phyloP scores from a whole-genome alignment of 2,888 invertebrate species.

The Sinotaia quadrata region DNA sequence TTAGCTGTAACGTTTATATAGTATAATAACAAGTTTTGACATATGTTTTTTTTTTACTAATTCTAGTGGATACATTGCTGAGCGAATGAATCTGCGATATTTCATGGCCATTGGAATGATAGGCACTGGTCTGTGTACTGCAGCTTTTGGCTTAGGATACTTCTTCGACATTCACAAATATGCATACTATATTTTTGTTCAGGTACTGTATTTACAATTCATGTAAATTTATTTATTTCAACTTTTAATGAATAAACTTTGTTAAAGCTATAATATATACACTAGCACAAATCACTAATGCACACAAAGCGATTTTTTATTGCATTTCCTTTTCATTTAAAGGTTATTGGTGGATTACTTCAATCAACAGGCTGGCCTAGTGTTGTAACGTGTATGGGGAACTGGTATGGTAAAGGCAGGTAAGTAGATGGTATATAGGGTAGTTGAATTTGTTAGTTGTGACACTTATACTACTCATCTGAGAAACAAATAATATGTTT shows the following conservation, averaged over 20 bases:
- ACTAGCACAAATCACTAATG: no score
- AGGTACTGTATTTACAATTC: conserved; percentile 77
- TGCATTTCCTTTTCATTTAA: no score
- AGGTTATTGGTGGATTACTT: conserved; percentile 84
- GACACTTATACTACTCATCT: no score
- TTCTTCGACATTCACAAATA: conserved; percentile 86
- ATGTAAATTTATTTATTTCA: neutral
- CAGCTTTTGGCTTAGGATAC: conserved; percentile 89
- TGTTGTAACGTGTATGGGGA: conserved; percentile 92
- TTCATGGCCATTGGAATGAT: conserved; percentile 94
- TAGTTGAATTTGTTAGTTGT: no score
- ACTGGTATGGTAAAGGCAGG: conserved; percentile 94
- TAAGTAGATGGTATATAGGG: no score
- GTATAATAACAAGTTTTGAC: no score
- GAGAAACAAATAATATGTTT: no score
- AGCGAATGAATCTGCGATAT: conserved; percentile 90
- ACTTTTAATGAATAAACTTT: neutral
- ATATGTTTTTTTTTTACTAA: conserved; percentile 15
- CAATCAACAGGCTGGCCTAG: conserved; percentile 98
- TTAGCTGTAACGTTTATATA: no score
- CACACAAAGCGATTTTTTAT: no score
- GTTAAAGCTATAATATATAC: conserved; percentile 4
- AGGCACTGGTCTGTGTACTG: conserved; percentile 86
- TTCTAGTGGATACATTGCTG: conserved; percentile 88
- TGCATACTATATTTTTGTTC: conserved; percentile 86